A percentile compares a stretch with the other conserved stretches of the same genome.
These are phyloP conservation scores for Reticulitermes lucifugus DNA, from an alignment of 2,888 invertebrate genomes.

Conservation along the genomic window DNA sequence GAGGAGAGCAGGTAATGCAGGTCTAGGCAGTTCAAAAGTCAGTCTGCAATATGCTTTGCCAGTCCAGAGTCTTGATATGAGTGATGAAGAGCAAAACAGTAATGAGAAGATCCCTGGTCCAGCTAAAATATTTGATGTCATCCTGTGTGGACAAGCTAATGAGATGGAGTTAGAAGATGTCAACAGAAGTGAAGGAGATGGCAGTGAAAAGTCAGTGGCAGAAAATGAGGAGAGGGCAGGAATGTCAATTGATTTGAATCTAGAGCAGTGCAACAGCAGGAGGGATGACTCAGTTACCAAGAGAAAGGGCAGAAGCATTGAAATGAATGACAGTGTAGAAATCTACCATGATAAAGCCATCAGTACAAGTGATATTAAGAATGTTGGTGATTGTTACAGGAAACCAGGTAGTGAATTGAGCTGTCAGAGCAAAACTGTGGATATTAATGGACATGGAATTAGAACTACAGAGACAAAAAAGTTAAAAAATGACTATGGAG, in stretches of 20 bases:
- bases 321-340: background rate
- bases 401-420: background rate
- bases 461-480: background rate
- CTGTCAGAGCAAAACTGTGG: background rate
- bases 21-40: constrained; percentile 63
- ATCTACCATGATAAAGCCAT: background rate
- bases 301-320: background rate
- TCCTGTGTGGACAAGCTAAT: constrained; percentile 4
- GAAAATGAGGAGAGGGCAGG: background rate
- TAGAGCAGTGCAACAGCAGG: background rate
- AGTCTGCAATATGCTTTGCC: constrained; percentile 47
- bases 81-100: constrained; percentile 42
- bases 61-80: constrained; percentile 45
- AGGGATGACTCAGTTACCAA: background rate
- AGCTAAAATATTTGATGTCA: background rate
- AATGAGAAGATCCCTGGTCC: background rate
- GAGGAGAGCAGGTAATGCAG: constrained; percentile 66
- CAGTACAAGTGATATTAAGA: background rate
- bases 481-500: background rate
- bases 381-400: background rate
- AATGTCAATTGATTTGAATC: background rate
- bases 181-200: background rate
- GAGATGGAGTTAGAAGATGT: background rate
- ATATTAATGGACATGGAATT: background rate
- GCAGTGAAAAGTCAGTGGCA: background rate